phyloP scores from a whole-genome alignment of 2,113 vertebrate species.

The Zosterops japonicus region DNA sequence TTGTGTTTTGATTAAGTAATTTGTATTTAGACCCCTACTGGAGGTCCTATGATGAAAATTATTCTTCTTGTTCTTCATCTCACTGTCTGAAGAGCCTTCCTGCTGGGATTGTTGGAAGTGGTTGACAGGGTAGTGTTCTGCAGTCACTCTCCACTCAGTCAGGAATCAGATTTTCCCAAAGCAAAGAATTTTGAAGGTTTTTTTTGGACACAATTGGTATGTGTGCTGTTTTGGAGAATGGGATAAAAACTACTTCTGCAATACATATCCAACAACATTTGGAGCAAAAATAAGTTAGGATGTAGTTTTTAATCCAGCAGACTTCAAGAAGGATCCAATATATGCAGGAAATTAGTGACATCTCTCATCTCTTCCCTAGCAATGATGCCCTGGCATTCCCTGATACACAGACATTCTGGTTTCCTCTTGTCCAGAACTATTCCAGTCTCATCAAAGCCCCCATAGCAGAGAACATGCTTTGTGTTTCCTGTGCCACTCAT shows the following conservation, averaged over 20 bases:
- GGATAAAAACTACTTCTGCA: background rate
- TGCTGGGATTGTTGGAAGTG: background rate
- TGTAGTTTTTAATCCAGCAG: background rate
- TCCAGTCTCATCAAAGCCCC: background rate
- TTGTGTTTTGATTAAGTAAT: background rate
- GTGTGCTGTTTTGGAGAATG: background rate
- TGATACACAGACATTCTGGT: background rate
- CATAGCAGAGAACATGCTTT: background rate
- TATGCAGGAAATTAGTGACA: background rate
- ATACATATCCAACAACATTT: background rate
- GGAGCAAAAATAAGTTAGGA: background rate
- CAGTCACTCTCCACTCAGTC: background rate
- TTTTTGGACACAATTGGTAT: background rate
- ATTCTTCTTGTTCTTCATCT: background rate
- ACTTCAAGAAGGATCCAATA: background rate
- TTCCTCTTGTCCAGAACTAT: background rate
- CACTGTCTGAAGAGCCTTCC: background rate
- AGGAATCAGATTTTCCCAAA: background rate
- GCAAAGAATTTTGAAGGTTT: background rate
- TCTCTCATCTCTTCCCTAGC: background rate
- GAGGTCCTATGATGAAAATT: background rate
- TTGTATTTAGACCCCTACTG: background rate
- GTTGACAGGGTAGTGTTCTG: background rate
- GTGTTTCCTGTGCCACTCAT: background rate
- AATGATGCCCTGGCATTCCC: rapidly evolving